phyloP scores from a whole-genome alignment of 2,888 invertebrate species.

The Saturnia pavonia region DNA sequence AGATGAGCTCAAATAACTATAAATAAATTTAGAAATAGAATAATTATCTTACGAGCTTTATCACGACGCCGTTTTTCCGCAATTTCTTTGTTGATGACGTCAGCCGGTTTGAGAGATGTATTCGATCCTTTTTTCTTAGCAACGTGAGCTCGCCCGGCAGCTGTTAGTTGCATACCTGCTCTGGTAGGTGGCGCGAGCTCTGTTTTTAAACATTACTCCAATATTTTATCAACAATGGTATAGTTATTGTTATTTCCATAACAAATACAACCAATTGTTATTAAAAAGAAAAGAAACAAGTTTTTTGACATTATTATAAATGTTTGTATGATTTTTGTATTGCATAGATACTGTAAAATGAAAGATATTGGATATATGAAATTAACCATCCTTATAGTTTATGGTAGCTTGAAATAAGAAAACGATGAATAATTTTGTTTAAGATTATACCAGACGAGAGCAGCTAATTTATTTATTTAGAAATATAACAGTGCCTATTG shows the following conservation, averaged over 20 bases:
- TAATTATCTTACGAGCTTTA: constrained; percentile 60
- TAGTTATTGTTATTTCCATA: not conserved
- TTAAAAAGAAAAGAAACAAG: no score
- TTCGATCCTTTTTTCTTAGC: constrained; percentile 60
- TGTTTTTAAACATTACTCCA: constrained; percentile 23
- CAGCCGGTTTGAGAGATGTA: constrained; percentile 55
- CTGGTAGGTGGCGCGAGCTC: constrained; percentile 35
- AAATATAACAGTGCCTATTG: no score
- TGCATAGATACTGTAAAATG: not conserved
- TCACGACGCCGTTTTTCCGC: constrained; percentile 68
- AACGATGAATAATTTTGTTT: not conserved
- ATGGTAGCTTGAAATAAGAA: constrained; percentile 31
- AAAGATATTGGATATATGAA: not conserved
- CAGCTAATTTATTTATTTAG: no score
- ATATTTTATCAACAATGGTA: not conserved
- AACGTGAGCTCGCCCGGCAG: constrained; percentile 65
- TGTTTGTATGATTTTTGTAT: not conserved
- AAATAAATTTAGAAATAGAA: not conserved
- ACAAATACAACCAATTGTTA: no score
- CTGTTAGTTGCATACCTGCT: constrained; percentile 66
- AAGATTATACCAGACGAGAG: not conserved
- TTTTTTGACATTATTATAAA: no score
- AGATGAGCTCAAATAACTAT: not conserved
- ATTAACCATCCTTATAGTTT: constrained; percentile 45
- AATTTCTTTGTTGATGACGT: constrained; percentile 70